Percentiles rank a stretch among this genome's conserved stretches.
Evolutionary conservation across 2,797 vertebrate genomes (phyloP).

Genomic region (Intellagama lesueurii): DNA sequence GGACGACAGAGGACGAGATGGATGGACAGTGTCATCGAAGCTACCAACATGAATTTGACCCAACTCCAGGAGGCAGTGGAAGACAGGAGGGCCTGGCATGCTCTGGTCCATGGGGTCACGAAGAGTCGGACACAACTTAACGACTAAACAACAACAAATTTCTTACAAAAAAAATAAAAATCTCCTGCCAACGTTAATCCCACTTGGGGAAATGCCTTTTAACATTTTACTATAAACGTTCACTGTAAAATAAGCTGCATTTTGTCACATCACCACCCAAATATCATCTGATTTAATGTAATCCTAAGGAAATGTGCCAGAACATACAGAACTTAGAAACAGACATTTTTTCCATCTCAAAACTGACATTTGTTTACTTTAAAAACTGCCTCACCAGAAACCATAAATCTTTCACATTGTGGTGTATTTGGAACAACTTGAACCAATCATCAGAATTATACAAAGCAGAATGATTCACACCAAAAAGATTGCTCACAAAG

Average conservation of each 20-base stretch:
- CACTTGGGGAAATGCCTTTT: conserved; percentile 16
- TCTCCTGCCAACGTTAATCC: neutral
- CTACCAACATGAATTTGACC: no score
- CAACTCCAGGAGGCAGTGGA: no score
- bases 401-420: neutral
- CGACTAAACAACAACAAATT: neutral
- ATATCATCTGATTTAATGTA: neutral
- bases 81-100: no score
- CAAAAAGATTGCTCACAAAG: neutral
- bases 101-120: no score
- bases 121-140: no score
- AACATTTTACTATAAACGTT: neutral
- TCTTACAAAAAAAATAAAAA: neutral
- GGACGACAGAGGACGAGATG: no score
- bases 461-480: neutral
- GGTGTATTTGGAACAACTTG: neutral
- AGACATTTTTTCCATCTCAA: conserved; percentile 5
- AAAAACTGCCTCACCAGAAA: neutral
- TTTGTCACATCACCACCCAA: conserved; percentile 21
- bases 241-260: conserved; percentile 44
- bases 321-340: conserved; percentile 6
- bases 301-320: neutral
- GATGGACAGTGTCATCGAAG: no score
- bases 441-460: conserved; percentile 11
- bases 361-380: neutral